These are phyloP conservation scores for Luidia sarsii DNA, from an alignment of 53 echinoderm and acorn worm species.

Conservation along the genomic window DNA sequence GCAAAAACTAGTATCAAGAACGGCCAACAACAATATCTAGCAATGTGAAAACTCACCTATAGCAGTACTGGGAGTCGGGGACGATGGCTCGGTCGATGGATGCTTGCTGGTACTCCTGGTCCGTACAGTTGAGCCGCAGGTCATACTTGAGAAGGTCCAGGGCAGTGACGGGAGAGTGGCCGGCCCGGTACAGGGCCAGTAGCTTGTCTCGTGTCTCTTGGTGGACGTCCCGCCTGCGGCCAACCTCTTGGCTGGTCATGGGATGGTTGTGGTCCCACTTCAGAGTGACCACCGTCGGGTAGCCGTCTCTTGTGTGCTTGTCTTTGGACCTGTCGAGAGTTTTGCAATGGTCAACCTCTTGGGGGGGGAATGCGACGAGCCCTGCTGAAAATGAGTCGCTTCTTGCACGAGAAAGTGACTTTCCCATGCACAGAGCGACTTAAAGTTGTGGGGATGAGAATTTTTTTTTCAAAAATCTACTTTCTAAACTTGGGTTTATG, in stretches of 20 bases:
- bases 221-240: constrained; percentile 40
- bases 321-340: constrained; percentile 36
- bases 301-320: constrained; percentile 17
- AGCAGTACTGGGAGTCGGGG: constrained; percentile 59
- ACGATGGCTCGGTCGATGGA: constrained; percentile 41
- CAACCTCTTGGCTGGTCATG: constrained; percentile 23
- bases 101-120: constrained; percentile 14
- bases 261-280: constrained; percentile 38
- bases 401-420: too few relatives aligned
- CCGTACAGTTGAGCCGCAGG: constrained; percentile 30
- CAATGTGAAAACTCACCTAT: constrained; percentile 48
- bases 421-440: too few relatives aligned
- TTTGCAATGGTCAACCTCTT: too few relatives aligned
- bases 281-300: background rate
- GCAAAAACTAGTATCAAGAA: too few relatives aligned
- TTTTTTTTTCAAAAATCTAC: too few relatives aligned
- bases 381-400: too few relatives aligned
- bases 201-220: constrained; percentile 30
- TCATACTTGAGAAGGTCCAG: constrained; percentile 29
- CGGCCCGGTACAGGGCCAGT: constrained; percentile 20
- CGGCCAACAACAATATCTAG: too few relatives aligned
- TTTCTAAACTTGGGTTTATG: too few relatives aligned
- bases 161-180: constrained; percentile 27
- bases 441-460: too few relatives aligned
- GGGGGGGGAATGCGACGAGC: background rate